Conservation (phyloP, 2,797 vertebrate genomes). For the Pteronotus mesoamericanus region DNA sequence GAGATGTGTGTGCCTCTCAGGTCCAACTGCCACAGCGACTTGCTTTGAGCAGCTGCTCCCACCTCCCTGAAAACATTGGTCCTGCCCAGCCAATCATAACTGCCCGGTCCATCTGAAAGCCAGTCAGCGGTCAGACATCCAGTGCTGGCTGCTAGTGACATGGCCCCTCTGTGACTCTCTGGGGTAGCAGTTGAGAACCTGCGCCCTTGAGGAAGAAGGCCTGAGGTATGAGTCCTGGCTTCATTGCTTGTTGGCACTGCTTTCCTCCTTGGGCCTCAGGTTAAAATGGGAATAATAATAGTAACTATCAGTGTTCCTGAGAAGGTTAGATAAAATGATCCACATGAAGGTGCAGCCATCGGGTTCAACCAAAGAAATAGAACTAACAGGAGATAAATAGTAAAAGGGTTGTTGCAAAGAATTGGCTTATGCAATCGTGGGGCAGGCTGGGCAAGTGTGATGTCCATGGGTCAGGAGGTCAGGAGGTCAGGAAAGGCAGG, state of each 20-base stretch:
- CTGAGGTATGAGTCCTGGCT: not conserved
- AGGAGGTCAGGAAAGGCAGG: not conserved
- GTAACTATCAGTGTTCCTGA: not conserved
- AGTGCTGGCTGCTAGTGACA: accelerated
- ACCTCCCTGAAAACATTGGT: not conserved
- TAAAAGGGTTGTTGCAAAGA: not conserved
- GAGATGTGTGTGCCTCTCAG: not conserved
- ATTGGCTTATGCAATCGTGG: not conserved
- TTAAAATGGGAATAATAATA: not conserved
- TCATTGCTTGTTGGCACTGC: not conserved
- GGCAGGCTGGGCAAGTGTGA: not conserved
- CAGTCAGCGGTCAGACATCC: accelerated
- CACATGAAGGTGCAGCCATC: not conserved
- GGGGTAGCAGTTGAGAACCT: not conserved
- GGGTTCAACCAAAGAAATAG: not conserved
- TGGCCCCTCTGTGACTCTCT: not conserved
- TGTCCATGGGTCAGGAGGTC: accelerated
- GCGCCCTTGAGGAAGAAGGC: not conserved
- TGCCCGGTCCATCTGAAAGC: not conserved
- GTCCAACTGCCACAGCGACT: not conserved
- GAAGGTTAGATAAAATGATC: not conserved
- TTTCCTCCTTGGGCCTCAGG: not conserved
- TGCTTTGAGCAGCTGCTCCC: not conserved
- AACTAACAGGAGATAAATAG: not conserved
- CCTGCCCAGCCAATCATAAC: not conserved